These are phyloP conservation scores for Bilobella aurantiaca DNA, from an alignment of 1,140 invertebrate species.

Conservation along the genomic window DNA sequence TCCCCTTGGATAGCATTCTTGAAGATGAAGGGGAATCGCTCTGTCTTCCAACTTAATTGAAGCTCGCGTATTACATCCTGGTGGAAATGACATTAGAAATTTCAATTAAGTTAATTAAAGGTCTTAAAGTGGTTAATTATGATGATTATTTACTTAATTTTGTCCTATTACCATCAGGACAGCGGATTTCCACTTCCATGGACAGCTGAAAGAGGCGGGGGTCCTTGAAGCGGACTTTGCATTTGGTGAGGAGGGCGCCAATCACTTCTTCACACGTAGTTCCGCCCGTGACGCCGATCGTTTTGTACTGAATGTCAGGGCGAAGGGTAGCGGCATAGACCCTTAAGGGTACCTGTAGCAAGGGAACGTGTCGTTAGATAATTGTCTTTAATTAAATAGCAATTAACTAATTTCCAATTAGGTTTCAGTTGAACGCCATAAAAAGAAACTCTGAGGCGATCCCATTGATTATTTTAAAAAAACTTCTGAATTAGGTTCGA, in stretches of 20 bases:
- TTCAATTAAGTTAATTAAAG: too few relatives aligned
- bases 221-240: constrained; percentile 79
- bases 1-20: constrained; percentile 80
- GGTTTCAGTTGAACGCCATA: neutral
- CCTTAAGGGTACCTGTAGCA: constrained; percentile 75
- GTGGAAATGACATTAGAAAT: too few relatives aligned
- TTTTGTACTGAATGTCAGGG: constrained; percentile 87
- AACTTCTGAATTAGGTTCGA: neutral
- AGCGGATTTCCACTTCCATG: constrained; percentile 73
- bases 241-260: constrained; percentile 70
- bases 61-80: constrained; percentile 17
- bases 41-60: constrained; percentile 60
- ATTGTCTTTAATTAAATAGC: neutral
- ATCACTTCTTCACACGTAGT: constrained; percentile 78
- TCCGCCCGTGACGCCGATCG: constrained; percentile 66
- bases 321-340: constrained; percentile 77
- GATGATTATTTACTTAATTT: too few relatives aligned
- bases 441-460: too few relatives aligned
- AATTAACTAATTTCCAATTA: neutral
- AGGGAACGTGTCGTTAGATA: neutral
- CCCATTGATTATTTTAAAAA: neutral
- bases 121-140: too few relatives aligned
- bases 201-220: constrained; percentile 83
- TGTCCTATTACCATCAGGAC: constrained; percentile 19
- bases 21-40: constrained; percentile 71